Conservation (phyloP, 2,797 vertebrate genomes). For the Fratercula arctica region DNA sequence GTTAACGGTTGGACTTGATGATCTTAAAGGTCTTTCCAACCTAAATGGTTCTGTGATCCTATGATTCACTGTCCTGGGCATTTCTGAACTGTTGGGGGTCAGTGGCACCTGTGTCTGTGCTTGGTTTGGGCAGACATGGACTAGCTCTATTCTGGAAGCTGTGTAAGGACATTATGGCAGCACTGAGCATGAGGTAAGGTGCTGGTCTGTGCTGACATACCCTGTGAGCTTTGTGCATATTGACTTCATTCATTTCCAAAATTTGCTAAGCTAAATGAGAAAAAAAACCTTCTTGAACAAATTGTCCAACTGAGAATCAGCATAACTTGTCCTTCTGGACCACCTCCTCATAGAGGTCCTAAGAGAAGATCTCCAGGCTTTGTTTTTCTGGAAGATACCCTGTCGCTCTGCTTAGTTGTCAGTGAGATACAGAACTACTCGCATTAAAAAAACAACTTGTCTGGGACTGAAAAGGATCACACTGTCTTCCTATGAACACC, state of each 20-base stretch:
- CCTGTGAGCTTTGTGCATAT: not conserved
- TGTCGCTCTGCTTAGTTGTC: not conserved
- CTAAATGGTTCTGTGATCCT: not conserved
- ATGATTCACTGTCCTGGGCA: not conserved
- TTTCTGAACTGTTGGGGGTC: not conserved
- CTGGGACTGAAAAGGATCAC: not conserved
- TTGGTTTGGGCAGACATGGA: not conserved
- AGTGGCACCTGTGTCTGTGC: accelerated
- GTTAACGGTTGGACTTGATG: not conserved
- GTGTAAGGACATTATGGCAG: not conserved
- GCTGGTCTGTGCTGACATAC: not conserved
- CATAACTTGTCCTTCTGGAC: not conserved
- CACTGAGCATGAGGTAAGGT: not conserved
- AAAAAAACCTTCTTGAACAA: not conserved
- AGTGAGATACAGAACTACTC: not conserved
- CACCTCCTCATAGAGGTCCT: not conserved
- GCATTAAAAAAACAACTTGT: not conserved
- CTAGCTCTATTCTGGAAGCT: not conserved
- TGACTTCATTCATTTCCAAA: not conserved
- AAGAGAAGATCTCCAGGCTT: not conserved
- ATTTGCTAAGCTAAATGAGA: not conserved
- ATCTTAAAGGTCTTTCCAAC: not conserved
- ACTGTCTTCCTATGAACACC: not conserved
- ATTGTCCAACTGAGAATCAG: not conserved
- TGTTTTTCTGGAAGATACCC: not conserved